Base-by-base conservation (phyloP, 2,888 invertebrate species). In the Stegana nigrithorax region DNA sequence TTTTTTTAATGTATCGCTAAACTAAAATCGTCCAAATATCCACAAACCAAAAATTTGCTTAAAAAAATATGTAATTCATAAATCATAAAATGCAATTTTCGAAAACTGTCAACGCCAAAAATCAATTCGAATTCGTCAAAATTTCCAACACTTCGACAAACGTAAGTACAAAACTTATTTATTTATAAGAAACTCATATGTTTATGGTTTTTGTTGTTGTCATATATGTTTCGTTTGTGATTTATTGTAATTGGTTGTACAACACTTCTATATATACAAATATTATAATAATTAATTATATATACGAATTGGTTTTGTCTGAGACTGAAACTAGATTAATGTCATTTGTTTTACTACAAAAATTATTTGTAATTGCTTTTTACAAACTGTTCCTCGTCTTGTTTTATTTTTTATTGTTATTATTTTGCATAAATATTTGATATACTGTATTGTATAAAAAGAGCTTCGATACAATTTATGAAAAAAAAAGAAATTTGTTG, bases 361-460 rank as follows among this genome's bases (percentile, higher is more conserved):
- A 56, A 23, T 59, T 45, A 23, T 19, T 29, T 29, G 59, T 47
- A 59, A 47, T 32, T 32, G 47, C 47, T 47, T 59, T 47, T 36
- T 36, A 39, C 32, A 32, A 32, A 23, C 4, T 29, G n/a, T 12
- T 21, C 32, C 14, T 21, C 5, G 12, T 29, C 50, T 50, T 58
- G 19, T 58, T n/a, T 44, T 5, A 32, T 7, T 26, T 44, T 50
- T 26, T 59, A 29, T 29, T 19, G 17, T 45, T 12, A 56, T 64
- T 55, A 47, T 62, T 66, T 68, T 66, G 64, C 62, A 63, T 65
- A 42, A 59, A 50, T 73, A 64, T 72, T 70, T 72, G 71, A 73
- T 45, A 73, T 76, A 80, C 82, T 82, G 81, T 78, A 80, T 81
- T 81, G 80, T 81, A 78, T 75, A 72, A 75, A 77, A 76, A 80